Base-by-base conservation (phyloP, 2,888 invertebrate genomes). In the Epinotia demarniana region DNA sequence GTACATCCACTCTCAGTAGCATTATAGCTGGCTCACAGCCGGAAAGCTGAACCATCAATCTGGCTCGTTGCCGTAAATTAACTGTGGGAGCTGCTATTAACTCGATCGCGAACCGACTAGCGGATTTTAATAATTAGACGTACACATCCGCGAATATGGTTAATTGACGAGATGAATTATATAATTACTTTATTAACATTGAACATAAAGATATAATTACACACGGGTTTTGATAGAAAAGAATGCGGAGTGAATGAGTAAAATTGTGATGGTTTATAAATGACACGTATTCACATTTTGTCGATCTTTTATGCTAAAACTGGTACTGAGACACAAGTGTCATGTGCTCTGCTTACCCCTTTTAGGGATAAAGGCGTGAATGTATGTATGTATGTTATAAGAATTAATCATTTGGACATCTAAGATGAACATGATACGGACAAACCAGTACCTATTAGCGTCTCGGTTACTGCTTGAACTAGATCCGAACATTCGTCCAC, bases 41-140 rank as follows among this genome's bases (percentile, higher is more conserved):
- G 13, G 43, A 67, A 67, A 74, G 78, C 75, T 72, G 71, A 66
- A 60, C 79, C 80, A 86, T 86, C 83, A 82, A 83, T 84, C 84
- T 82, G 67, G 58, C 27, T 68, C 18, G 75, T 82, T 39, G 49
- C 62, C 55, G 27, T 53, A 74, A 84, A 84, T 86, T 84, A 85
- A 76, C 77, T 78, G 49, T 74, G 77, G 80, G 79, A 79, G 78
- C 78, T 77, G 69, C 76, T 78, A 75, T 76, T 80, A 77, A 66
- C 78, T 72, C 76, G 77, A 80, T 80, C 80, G 78, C 74, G 72
- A 79, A 78, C 53, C 72, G 73, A 61, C 63, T 68, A 70, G 58
- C 77, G 72, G 77, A 77, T 73, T 70, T 76, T 77, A 73, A 77
- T 77, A 77, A 73, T 76, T 64, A 64, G 55, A 73, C 66, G 3